phyloP scores from a whole-genome alignment of 2,797 vertebrate species.

The Smutsia gigantea region DNA sequence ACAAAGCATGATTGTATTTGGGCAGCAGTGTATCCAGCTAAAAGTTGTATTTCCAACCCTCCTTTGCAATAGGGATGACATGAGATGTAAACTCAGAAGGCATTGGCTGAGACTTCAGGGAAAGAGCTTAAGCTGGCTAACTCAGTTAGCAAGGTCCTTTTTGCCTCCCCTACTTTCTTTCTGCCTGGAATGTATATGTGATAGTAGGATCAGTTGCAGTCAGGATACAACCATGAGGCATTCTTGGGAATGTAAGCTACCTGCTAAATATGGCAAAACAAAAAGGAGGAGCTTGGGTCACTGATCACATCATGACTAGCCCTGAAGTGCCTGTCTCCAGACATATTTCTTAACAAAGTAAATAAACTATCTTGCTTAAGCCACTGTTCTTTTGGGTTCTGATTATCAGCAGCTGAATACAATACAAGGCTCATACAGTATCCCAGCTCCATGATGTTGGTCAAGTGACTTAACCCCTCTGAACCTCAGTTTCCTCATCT shows the following conservation, averaged over 20 bases:
- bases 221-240: not conserved
- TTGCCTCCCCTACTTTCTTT: not conserved
- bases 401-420: not conserved
- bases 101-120: not conserved
- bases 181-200: not conserved
- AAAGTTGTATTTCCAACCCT: not conserved
- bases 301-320: not conserved
- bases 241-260: not conserved
- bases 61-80: not conserved
- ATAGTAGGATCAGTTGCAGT: not conserved
- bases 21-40: not conserved
- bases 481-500: constrained; percentile 3
- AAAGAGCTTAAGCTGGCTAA: not conserved
- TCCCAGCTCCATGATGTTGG: not conserved
- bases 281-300: not conserved
- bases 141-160: not conserved
- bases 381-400: not conserved
- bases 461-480: not conserved
- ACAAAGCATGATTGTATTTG: not conserved
- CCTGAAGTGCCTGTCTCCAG: not conserved
- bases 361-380: not conserved
- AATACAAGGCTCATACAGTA: not conserved
- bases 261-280: not conserved
- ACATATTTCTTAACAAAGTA: not conserved
- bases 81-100: not conserved